Evolutionary conservation across 2,113 vertebrate genomes (phyloP).

Genomic region (Phocoena phocoena): DNA sequence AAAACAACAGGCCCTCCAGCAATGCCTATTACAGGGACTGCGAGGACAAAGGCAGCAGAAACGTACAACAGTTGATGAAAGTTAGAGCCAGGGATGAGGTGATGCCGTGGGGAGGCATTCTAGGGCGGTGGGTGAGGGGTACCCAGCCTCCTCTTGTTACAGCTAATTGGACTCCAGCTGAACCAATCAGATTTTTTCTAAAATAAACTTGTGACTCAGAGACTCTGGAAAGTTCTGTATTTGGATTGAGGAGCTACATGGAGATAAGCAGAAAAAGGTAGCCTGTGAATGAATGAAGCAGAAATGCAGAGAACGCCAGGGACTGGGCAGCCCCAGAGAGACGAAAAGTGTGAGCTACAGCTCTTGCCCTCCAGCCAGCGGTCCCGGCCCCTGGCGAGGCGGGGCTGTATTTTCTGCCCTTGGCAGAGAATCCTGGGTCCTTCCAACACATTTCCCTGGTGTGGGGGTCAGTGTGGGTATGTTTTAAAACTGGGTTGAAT

Average conservation of each 20-base stretch:
- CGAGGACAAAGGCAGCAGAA: background rate
- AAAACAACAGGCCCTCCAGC: background rate
- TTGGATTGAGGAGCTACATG: background rate
- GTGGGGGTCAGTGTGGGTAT: background rate
- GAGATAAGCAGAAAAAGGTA: background rate
- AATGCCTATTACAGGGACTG: background rate
- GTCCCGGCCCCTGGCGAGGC: background rate
- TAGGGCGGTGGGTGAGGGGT: background rate
- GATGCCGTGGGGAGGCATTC: rapidly evolving
- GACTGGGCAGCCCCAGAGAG: background rate
- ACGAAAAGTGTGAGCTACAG: rapidly evolving
- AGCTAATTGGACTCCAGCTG: background rate
- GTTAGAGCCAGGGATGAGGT: background rate
- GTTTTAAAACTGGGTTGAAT: background rate
- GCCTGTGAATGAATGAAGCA: background rate
- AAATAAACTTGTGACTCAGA: background rate
- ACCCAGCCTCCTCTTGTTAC: background rate
- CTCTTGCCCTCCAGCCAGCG: background rate
- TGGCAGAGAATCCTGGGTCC: background rate
- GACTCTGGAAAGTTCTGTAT: background rate
- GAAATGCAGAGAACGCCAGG: background rate
- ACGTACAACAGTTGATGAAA: rapidly evolving
- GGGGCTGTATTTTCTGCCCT: background rate
- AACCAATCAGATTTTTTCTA: background rate
- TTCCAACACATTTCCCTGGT: background rate